Conservation (phyloP, 2,888 invertebrate genomes). For the Ophion ventricosus region DNA sequence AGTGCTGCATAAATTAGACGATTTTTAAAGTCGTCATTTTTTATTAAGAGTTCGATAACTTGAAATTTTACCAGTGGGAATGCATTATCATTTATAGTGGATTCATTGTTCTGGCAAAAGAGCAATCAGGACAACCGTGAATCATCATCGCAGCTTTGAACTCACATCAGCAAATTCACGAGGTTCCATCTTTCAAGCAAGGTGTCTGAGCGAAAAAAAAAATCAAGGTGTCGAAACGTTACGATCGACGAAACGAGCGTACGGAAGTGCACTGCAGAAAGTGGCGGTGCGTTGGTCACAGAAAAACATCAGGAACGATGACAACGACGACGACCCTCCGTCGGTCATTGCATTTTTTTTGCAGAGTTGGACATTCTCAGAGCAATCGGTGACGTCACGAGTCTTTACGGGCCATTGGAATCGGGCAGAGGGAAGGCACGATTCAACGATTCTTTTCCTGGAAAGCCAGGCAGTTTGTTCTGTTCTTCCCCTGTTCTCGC, state of each 20-base stretch:
- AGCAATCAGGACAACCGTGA: slow-evolving; percentile 43
- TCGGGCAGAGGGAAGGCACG: slow-evolving; percentile 43
- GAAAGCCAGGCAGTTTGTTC: slow-evolving; percentile 30
- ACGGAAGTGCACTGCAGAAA: slow-evolving; percentile 10
- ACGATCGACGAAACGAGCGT: background rate
- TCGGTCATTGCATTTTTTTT: slow-evolving; percentile 43
- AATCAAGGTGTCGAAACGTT: background rate
- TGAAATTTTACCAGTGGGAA: too few species aligned
- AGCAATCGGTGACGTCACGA: slow-evolving; percentile 60
- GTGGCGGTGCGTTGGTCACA: slow-evolving; percentile 7
- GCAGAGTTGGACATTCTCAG: slow-evolving; percentile 43
- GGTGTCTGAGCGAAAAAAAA: slow-evolving; percentile 29
- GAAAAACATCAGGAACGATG: slow-evolving; percentile 36
- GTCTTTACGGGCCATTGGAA: slow-evolving; percentile 60
- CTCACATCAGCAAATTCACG: background rate
- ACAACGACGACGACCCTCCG: slow-evolving; percentile 40
- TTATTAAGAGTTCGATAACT: too few species aligned
- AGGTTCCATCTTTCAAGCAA: slow-evolving; percentile 6
- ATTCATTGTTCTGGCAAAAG: background rate
- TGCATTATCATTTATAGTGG: too few species aligned
- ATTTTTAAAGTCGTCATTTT: too few species aligned
- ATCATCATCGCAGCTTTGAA: slow-evolving; percentile 22
- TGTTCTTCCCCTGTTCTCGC: background rate
- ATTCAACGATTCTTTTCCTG: slow-evolving; percentile 40
- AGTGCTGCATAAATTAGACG: too few species aligned